These are phyloP conservation scores for Cydia amplana DNA, from an alignment of 1,140 invertebrate genomes.

Conservation along the genomic window DNA sequence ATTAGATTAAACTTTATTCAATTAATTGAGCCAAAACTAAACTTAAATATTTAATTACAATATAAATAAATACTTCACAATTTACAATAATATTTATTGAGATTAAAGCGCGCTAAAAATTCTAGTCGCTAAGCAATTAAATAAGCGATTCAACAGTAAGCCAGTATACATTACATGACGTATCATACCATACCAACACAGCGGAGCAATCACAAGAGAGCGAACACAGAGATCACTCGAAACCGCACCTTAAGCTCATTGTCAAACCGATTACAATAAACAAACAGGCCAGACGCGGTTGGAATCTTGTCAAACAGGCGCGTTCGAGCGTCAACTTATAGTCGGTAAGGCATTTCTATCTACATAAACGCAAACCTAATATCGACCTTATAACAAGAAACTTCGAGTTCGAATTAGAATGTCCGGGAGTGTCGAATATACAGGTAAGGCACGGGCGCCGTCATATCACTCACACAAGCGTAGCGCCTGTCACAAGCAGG, in stretches of 20 bases:
- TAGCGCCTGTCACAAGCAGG: slow-evolving; percentile 32
- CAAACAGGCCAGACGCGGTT: slow-evolving; percentile 79
- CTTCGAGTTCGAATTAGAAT: slow-evolving; percentile 44
- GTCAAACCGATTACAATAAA: slow-evolving; percentile 80
- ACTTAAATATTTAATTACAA: not conserved
- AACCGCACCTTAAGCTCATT: slow-evolving; percentile 80
- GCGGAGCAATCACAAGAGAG: slow-evolving; percentile 74
- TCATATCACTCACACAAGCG: slow-evolving; percentile 70
- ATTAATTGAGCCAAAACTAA: not conserved
- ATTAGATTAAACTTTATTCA: not conserved
- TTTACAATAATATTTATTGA: not conserved
- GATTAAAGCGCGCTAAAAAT: slow-evolving; percentile 68
- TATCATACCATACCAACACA: slow-evolving; percentile 73
- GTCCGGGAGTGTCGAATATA: slow-evolving; percentile 36
- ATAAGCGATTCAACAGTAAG: slow-evolving; percentile 77
- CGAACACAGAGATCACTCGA: slow-evolving; percentile 73
- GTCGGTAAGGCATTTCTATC: slow-evolving; percentile 76
- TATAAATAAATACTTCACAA: not conserved
- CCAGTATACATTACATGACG: slow-evolving; percentile 76
- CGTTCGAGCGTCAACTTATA: slow-evolving; percentile 79
- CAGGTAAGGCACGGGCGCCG: slow-evolving; percentile 77
- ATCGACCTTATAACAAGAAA: slow-evolving; percentile 38
- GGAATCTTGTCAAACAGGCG: slow-evolving; percentile 79
- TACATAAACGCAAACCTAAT: slow-evolving; percentile 40
- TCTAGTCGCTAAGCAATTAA: slow-evolving; percentile 73